phyloP scores from a whole-genome alignment of 2,888 invertebrate species.

The Neoaliturus tenellus region DNA sequence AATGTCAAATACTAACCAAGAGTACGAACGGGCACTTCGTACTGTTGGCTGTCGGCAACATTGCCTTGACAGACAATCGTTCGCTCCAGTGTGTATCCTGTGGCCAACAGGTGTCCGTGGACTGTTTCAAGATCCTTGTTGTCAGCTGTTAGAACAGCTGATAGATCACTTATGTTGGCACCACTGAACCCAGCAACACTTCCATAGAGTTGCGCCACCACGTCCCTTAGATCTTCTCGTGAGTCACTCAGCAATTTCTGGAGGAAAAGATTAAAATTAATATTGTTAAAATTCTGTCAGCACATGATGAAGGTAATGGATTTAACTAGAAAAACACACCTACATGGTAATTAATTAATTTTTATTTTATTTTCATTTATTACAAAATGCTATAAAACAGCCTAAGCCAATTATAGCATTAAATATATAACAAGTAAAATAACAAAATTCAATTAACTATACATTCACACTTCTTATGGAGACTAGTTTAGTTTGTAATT shows the following conservation, averaged over 20 bases:
- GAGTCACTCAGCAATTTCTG: constrained; percentile 80
- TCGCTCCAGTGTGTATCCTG: constrained; percentile 74
- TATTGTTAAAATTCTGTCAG: constrained; percentile 3
- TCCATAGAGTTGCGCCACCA: constrained; percentile 85
- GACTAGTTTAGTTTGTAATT: no score
- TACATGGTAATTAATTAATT: background rate
- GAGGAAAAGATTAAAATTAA: constrained; percentile 42
- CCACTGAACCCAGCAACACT: constrained; percentile 73
- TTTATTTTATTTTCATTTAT: no score
- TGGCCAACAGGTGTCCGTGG: constrained; percentile 65
- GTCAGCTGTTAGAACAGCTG: constrained; percentile 25
- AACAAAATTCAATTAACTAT: no score
- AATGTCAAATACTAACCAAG: constrained; percentile 70
- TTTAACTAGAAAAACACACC: no score
- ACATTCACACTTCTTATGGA: no score
- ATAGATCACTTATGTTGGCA: constrained; percentile 40
- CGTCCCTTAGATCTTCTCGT: constrained; percentile 85
- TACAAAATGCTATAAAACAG: no score
- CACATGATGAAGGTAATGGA: constrained; percentile 7
- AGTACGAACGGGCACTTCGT: constrained; percentile 31
- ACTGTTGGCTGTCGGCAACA: constrained; percentile 68
- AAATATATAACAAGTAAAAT: no score
- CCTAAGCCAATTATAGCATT: no score
- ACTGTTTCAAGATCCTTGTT: constrained; percentile 59
- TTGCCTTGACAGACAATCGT: constrained; percentile 69